A percentile compares a stretch with the other conserved stretches of the same genome.
Evolutionary conservation across 2,888 invertebrate genomes (phyloP).

Genomic region (Yponomeuta cagnagella): DNA sequence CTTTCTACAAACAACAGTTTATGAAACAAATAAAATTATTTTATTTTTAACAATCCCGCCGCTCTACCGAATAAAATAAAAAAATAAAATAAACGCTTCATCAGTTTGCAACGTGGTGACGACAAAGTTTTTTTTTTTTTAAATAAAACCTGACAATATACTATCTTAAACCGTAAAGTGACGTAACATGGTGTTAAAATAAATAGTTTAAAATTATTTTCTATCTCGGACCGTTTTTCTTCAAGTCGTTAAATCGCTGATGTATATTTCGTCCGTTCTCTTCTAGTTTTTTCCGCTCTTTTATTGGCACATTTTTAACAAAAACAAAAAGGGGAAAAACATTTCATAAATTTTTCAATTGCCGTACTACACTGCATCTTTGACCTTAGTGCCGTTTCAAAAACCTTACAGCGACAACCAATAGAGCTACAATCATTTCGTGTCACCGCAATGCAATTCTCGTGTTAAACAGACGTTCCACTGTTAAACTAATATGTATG

Average conservation of each 20-base stretch:
- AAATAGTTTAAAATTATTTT: slow-evolving; percentile 35
- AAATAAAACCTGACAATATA: slow-evolving; percentile 29
- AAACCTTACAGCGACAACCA: slow-evolving; percentile 6
- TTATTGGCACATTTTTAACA: slow-evolving; percentile 28
- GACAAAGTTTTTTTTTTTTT: background rate
- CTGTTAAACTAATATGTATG: slow-evolving; percentile 6
- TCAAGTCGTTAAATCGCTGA: slow-evolving; percentile 15
- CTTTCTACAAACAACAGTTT: slow-evolving; percentile 38
- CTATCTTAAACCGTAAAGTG: slow-evolving; percentile 17
- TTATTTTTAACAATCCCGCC: slow-evolving; percentile 16
- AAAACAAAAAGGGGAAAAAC: slow-evolving; percentile 1
- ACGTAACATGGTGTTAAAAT: slow-evolving; percentile 18
- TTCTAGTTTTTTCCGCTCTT: slow-evolving; percentile 15
- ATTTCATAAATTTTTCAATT: background rate
- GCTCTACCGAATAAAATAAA: slow-evolving; percentile 27
- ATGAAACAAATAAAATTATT: slow-evolving; percentile 16
- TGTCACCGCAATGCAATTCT: background rate
- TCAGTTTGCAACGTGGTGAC: slow-evolving; percentile 29
- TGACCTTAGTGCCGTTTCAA: background rate
- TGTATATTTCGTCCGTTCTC: background rate
- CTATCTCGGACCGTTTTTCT: slow-evolving; percentile 20
- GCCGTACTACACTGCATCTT: background rate
- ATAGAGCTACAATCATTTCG: background rate
- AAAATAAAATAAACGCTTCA: slow-evolving; percentile 27
- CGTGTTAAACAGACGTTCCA: background rate